These are phyloP conservation scores for Alexandromys oeconomus DNA, from an alignment of 2,797 vertebrate species.

Conservation along the genomic window DNA sequence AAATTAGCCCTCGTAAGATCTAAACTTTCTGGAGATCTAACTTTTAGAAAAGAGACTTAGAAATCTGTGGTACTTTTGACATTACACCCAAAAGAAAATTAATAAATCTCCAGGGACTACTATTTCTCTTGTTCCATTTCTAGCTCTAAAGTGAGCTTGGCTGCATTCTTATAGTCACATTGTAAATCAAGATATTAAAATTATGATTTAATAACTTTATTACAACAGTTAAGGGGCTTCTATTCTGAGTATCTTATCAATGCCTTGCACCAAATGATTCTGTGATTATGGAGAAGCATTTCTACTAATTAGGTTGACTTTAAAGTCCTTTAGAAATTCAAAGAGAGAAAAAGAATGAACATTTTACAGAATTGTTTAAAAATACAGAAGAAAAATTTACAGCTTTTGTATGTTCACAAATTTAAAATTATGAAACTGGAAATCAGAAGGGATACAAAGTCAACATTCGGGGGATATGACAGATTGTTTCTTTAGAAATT, in stretches of 20 bases:
- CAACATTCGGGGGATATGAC: neutral
- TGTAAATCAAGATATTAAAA: neutral
- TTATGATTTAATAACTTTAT: constrained; percentile 36
- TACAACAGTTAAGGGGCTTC: neutral
- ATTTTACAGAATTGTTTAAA: constrained; percentile 56
- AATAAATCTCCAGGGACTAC: neutral
- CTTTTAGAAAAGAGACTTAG: neutral
- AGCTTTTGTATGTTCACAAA: constrained; percentile 30
- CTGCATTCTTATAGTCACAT: neutral
- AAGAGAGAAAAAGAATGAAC: constrained; percentile 33
- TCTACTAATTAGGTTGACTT: neutral
- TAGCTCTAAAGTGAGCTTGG: neutral
- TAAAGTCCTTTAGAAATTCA: constrained; percentile 33
- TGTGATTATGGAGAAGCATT: neutral
- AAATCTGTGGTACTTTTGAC: neutral
- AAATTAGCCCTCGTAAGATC: neutral
- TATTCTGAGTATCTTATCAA: constrained; percentile 17
- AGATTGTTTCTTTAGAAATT: constrained; percentile 38
- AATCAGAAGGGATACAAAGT: constrained; percentile 34
- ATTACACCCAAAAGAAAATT: neutral
- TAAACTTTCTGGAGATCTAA: neutral
- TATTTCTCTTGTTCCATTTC: neutral
- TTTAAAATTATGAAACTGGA: constrained; percentile 56
- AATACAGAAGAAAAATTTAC: constrained; percentile 19
- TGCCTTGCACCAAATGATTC: neutral